Evolutionary conservation across 2,797 vertebrate genomes (phyloP).

Genomic region (Echeneis naucrates): DNA sequence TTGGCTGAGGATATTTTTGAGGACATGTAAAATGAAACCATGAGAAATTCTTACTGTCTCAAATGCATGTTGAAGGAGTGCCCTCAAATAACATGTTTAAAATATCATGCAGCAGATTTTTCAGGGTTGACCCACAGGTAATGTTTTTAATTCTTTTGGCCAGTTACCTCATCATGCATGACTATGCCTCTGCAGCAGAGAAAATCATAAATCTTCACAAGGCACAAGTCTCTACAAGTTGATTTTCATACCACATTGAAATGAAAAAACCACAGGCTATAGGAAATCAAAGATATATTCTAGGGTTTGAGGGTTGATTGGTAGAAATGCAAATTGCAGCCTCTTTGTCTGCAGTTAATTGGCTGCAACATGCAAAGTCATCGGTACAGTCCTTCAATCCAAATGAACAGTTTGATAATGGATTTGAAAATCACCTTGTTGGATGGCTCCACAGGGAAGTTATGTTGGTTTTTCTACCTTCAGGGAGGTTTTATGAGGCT

Average conservation of each 20-base stretch:
- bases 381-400: background rate
- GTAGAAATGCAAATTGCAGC: conserved; percentile 4
- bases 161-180: background rate
- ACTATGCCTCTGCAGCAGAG: background rate
- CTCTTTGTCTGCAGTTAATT: background rate
- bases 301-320: background rate
- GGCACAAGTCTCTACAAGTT: background rate
- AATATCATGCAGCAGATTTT: background rate
- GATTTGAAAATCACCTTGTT: no score
- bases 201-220: conserved; percentile 25
- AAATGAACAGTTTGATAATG: conserved; percentile 11
- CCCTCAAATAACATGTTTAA: background rate
- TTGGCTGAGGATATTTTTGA: conserved; percentile 57
- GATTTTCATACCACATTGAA: conserved; percentile 46
- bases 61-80: background rate
- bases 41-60: conserved; percentile 37
- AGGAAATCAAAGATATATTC: conserved; percentile 33
- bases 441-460: no score
- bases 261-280: conserved; percentile 29
- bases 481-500: background rate
- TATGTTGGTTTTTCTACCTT: conserved; percentile 4
- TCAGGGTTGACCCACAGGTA: background rate
- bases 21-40: conserved; percentile 36
- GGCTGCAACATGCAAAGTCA: conserved; percentile 13
- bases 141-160: background rate